Conservation (phyloP, 1,140 invertebrate genomes). For the Frieseomelitta varia region DNA sequence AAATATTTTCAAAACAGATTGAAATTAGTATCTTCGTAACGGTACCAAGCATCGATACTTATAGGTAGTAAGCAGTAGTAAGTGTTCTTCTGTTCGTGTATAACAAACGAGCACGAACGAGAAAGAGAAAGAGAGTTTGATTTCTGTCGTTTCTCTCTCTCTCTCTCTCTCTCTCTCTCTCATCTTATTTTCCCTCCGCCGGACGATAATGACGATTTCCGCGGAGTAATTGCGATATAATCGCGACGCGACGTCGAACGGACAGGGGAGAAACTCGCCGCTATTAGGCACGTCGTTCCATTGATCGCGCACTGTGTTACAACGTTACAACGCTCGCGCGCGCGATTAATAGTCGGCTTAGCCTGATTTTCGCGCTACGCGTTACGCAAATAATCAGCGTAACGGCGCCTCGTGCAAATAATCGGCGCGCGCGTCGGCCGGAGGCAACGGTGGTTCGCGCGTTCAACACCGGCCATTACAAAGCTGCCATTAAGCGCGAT, state of each 20-base stretch:
- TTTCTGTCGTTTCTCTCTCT: neutral
- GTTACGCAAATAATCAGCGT: slow-evolving; percentile 26
- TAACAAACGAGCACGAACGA: neutral
- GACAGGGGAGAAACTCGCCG: slow-evolving; percentile 2
- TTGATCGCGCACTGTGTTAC: neutral
- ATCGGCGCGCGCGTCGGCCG: neutral
- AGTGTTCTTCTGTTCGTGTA: neutral
- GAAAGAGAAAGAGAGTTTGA: too few species aligned
- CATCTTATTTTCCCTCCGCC: slow-evolving; percentile 16
- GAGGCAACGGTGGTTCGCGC: neutral
- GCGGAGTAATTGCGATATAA: slow-evolving; percentile 12
- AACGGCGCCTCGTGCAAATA: neutral
- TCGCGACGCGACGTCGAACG: slow-evolving; percentile 1
- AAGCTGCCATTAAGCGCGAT: slow-evolving; percentile 37
- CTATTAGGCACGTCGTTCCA: slow-evolving; percentile 17
- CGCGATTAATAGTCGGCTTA: slow-evolving; percentile 19
- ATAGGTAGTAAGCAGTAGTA: too few species aligned
- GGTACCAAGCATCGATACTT: neutral
- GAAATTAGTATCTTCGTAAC: slow-evolving; percentile 22
- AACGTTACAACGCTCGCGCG: neutral
- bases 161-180: neutral
- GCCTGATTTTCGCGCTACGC: neutral
- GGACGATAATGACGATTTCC: slow-evolving; percentile 22
- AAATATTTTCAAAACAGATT: slow-evolving; percentile 10
- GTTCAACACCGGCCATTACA: slow-evolving; percentile 7